Base-by-base conservation (phyloP, 2,113 vertebrate species). In the Camelus dromedarius region DNA sequence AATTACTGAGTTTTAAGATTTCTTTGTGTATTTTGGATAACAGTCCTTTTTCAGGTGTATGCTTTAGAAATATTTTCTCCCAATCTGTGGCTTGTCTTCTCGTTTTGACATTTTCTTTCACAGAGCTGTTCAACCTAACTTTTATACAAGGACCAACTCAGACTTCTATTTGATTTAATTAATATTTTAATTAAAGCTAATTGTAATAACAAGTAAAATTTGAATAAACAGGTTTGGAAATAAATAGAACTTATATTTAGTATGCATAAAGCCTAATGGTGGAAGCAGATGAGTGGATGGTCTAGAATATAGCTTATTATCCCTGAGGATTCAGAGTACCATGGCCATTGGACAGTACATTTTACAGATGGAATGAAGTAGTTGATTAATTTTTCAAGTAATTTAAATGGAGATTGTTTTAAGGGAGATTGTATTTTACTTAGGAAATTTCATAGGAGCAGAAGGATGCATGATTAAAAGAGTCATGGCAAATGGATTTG, bases 351-450 rank as follows among this genome's bases (percentile, higher is more conserved):
- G 15, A 12, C 32, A 62, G 54, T n/a, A 54, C 6, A 20, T 86
- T 86, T 87, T 58, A 56, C 11, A 69, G 35, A 56, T n/a, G 70
- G 18, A 77, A 77, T 38, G 10, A 86, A 93, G 14, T 24, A 60
- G 72, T 86, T 94, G 38, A 38, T 92, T 88, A 75, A 89, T 89
- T 97, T 75, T 81, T 75, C 26, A 58, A 76, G 52, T 81, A 92
- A 79, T 66, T 81, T 76, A 64, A 87, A 85, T 77, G 58, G 50
- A 93, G 19, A 35, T 96, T 32, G 6, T 94, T 94, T 90, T 72
- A 90, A 79, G 26, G 92, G 30, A 83, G 81, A 95, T 64, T 89
- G 13, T 85, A 2, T 89, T 94, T 94, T 69, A 46, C 56, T 88
- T 92, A n/a, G 75, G 52, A 90, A 77, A 75, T 18, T 73, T 92